Evolutionary conservation across 1,140 invertebrate genomes (phyloP), one percentile per base, ranked within the genome.

Genomic region (Dolichoris vasculosae): DNA sequence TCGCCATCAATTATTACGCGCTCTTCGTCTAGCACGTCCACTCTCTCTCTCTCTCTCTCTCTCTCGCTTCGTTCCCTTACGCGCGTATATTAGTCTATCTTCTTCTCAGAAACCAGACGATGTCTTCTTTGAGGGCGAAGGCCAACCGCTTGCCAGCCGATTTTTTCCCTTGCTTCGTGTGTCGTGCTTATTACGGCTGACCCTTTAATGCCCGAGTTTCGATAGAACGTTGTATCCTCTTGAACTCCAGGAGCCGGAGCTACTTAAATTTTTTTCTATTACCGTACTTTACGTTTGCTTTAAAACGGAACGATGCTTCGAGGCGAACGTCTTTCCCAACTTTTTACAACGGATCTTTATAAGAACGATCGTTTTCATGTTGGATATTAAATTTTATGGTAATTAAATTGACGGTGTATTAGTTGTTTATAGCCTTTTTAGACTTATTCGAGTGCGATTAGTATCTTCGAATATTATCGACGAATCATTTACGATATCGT

Each of bases 1-100:
- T 87, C 86, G 71, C 15, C 87, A 88, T 90, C 86, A 88, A 90
- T 90, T 87, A 90, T 90, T 85, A 80, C 77, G 85, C 73, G 48
- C 73, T 30, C 38, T 79, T 87, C 89, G 88, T 89, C 89, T 88
- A 89, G 87, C 87, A 2, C 55, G 9, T 81, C n/a, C 43, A 1
- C 35, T 48, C 59, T 38, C 15, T 20, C 15, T 17, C 40, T 26
- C 32, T 63, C 64, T 11, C 84, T 9, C 51, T 46, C 76, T 51
- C 32, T 48, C 35, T n/a, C 26, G 17, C 78, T 51, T 23, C 64
- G 32, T 15, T 35, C 17, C 15, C 48, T 17, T 20, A 35, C 9
- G 35, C 4, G 1, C 23, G 20, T 59, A 6, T 51, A 3, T 38
- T 38, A 15, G 15, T 51, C 0, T 79, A 17, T 23, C 23, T 32